Evolutionary conservation across 2,113 vertebrate species (phyloP).

Genomic region (Nothocercus julius): DNA sequence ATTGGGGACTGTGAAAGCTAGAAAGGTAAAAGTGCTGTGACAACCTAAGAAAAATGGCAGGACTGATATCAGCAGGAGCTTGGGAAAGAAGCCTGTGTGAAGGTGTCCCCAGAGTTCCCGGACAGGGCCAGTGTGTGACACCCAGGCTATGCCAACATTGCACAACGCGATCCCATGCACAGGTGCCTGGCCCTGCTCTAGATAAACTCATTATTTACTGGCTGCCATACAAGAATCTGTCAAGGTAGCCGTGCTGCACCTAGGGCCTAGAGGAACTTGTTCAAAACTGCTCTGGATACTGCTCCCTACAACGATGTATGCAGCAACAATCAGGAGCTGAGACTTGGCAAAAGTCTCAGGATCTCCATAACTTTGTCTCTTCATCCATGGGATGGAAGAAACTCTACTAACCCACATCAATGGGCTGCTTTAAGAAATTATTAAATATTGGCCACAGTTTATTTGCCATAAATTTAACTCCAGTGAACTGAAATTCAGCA

Average conservation of each 20-base stretch:
- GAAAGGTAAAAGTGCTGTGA: not conserved
- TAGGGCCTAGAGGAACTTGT: not conserved
- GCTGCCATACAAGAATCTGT: not conserved
- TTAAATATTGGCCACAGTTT: not conserved
- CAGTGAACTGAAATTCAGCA: not conserved
- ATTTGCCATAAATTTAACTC: not conserved
- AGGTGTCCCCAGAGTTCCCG: not conserved
- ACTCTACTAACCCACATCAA: not conserved
- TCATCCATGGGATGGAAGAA: not conserved
- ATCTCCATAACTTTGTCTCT: not conserved
- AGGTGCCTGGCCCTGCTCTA: not conserved
- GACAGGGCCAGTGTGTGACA: not conserved
- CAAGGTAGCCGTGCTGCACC: not conserved
- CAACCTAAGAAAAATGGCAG: not conserved
- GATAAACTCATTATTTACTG: not conserved
- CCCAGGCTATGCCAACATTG: too few species aligned
- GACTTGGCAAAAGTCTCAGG: not conserved
- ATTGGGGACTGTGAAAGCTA: not conserved
- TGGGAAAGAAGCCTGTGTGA: not conserved
- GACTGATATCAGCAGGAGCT: not conserved
- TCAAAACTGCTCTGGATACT: not conserved
- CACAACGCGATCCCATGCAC: rapidly evolving
- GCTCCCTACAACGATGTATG: not conserved
- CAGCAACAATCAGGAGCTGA: rapidly evolving
- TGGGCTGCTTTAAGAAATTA: not conserved